Evolutionary conservation across 2,888 invertebrate species (phyloP).

Genomic region (Apamea monoglypha): DNA sequence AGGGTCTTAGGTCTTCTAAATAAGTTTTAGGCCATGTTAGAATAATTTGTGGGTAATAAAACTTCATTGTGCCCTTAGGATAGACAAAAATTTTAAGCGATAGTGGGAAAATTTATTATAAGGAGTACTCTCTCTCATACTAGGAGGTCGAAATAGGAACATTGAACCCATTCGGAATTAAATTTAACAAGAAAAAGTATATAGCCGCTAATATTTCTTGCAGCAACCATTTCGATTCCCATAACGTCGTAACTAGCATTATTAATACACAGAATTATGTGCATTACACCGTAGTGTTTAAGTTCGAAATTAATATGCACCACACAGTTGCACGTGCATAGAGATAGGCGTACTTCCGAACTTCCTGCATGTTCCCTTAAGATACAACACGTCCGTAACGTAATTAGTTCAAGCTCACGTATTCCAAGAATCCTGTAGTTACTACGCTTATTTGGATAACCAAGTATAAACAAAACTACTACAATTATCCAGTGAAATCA

Average conservation of each 20-base stretch:
- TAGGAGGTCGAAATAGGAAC: background rate
- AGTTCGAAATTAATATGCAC: slow-evolving; percentile 65
- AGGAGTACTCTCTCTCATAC: too few species aligned
- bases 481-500: slow-evolving; percentile 65
- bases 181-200: slow-evolving; percentile 11
- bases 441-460: slow-evolving; percentile 70
- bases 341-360: slow-evolving; percentile 35
- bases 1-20: too few species aligned
- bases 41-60: background rate
- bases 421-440: slow-evolving; percentile 73
- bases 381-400: slow-evolving; percentile 81
- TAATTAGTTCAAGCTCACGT: slow-evolving; percentile 77
- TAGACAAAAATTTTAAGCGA: background rate
- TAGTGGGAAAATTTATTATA: background rate
- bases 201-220: slow-evolving; percentile 13
- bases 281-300: slow-evolving; percentile 68
- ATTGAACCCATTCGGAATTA: slow-evolving; percentile 12
- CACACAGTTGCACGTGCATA: slow-evolving; percentile 50
- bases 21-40: background rate
- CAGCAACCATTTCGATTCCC: slow-evolving; percentile 1
- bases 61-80: background rate
- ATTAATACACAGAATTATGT: slow-evolving; percentile 66
- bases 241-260: slow-evolving; percentile 38
- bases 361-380: slow-evolving; percentile 64
- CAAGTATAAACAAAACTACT: slow-evolving; percentile 67